Percentiles rank a stretch among this genome's conserved stretches.
Conservation (phyloP, 2,888 invertebrate genomes). For the Noctua fimbriata region DNA sequence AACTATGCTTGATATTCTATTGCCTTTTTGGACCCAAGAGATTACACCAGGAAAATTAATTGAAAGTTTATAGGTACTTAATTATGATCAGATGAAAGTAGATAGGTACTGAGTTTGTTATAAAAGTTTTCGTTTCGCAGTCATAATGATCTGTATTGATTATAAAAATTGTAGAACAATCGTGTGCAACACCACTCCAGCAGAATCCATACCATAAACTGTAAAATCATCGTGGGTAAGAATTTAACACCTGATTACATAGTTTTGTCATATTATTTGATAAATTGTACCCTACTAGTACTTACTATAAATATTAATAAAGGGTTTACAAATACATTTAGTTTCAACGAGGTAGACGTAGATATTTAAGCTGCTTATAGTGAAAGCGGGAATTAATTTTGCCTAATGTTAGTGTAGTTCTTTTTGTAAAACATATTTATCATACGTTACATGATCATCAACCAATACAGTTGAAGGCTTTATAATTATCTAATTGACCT, state of each 20-base stretch:
- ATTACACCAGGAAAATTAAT: background rate
- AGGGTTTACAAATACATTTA: background rate
- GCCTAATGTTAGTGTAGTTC: background rate
- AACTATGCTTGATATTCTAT: background rate
- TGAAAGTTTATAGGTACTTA: background rate
- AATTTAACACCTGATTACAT: background rate
- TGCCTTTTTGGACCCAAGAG: too few species aligned
- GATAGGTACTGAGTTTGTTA: background rate
- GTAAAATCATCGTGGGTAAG: background rate
- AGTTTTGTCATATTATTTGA: background rate
- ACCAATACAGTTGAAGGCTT: background rate
- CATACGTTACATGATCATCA: slow-evolving; percentile 3
- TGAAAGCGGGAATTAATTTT: background rate
- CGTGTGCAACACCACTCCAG: too few species aligned
- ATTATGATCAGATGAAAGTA: background rate
- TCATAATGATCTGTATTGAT: background rate
- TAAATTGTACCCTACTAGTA: background rate
- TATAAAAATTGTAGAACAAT: background rate
- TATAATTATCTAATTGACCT: background rate
- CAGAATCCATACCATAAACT: background rate
- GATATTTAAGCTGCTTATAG: background rate
- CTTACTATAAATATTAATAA: background rate
- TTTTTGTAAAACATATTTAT: background rate
- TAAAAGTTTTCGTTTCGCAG: background rate
- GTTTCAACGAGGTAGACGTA: background rate